These are phyloP conservation scores for Oreohelix idahoensis DNA, from an alignment of 1,140 invertebrate genomes.

Conservation along the genomic window DNA sequence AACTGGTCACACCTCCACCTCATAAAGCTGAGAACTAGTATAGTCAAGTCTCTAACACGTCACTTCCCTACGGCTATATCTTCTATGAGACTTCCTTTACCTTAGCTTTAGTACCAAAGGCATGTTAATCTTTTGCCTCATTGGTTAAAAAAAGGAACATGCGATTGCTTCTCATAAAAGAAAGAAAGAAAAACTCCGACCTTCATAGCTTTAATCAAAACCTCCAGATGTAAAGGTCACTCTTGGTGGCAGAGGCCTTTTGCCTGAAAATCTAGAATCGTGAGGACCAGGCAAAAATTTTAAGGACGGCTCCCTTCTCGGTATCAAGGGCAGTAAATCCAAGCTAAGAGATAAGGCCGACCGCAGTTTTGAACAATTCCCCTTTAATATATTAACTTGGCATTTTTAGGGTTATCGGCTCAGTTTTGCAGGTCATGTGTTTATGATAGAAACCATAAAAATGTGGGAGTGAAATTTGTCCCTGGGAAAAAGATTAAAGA, in stretches of 20 bases:
- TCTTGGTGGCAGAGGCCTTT: not conserved
- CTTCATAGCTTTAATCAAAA: not conserved
- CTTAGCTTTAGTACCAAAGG: too few relatives aligned
- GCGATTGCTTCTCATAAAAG: too few relatives aligned
- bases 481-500: not conserved
- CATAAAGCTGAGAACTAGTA: too few relatives aligned
- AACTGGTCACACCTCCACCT: too few relatives aligned
- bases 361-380: conserved; percentile 16
- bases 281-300: conserved; percentile 5
- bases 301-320: not conserved
- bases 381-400: conserved; percentile 27
- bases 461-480: not conserved
- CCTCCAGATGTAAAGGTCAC: conserved; percentile 3
- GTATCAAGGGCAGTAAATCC: conserved; percentile 17
- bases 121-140: too few relatives aligned
- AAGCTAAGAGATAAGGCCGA: not conserved
- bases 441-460: not conserved
- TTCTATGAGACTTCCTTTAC: too few relatives aligned
- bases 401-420: conserved; percentile 5
- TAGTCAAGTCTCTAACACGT: too few relatives aligned
- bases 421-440: not conserved
- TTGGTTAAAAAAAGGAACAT: too few relatives aligned
- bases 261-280: not conserved
- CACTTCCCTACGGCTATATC: too few relatives aligned
- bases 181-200: too few relatives aligned